These are phyloP conservation scores for Leuctra nigra DNA, from an alignment of 2,888 invertebrate species.

Conservation along the genomic window DNA sequence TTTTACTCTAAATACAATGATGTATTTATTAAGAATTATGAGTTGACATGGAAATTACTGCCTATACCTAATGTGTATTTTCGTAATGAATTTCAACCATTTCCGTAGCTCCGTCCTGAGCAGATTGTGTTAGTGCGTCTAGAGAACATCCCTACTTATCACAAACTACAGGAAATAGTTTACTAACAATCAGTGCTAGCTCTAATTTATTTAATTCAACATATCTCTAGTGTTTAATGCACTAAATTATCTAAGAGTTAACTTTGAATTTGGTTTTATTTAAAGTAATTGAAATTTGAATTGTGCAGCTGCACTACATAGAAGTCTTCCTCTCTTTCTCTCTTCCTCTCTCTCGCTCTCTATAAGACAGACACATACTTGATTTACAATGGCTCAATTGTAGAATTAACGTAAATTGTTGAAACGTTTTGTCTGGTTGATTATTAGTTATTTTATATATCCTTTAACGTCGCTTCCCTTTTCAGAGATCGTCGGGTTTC, in stretches of 20 bases:
- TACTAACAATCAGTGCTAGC: slow-evolving; percentile 25
- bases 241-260: slow-evolving; percentile 16
- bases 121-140: no score
- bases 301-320: slow-evolving; percentile 19
- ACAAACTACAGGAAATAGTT: slow-evolving; percentile 20
- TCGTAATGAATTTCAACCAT: no score
- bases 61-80: no score
- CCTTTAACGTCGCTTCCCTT: slow-evolving; percentile 7
- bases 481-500: no score
- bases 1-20: no score
- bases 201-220: slow-evolving; percentile 24
- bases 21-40: no score
- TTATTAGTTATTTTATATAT: slow-evolving; percentile 6
- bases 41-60: no score
- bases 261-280: slow-evolving; percentile 25
- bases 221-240: slow-evolving; percentile 10
- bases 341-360: no score
- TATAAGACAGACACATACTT: no score
- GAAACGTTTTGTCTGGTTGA: slow-evolving; percentile 10
- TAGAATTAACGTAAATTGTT: slow-evolving; percentile 15
- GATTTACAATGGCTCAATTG: slow-evolving; percentile 1
- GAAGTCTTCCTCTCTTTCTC: no score
- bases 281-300: slow-evolving; percentile 19
- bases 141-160: no score
- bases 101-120: no score